Conservation (phyloP, 2,113 vertebrate species). For the Saimiri boliviensis region DNA sequence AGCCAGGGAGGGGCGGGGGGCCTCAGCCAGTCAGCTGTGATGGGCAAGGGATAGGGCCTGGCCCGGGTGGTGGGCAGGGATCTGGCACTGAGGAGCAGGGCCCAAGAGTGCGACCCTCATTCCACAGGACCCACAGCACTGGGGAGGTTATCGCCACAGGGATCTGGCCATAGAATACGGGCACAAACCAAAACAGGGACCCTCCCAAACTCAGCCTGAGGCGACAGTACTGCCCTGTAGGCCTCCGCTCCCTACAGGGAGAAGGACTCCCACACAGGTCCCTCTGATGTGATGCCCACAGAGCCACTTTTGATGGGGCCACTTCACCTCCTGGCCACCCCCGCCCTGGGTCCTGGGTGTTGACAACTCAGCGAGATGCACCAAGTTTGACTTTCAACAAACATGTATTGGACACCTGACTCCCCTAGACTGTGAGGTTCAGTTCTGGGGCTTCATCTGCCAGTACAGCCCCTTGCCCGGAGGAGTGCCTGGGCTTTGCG, state of each 20-base stretch:
- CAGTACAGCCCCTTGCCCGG: background rate
- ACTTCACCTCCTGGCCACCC: background rate
- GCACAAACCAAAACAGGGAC: background rate
- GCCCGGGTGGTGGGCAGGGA: background rate
- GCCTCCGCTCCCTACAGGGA: background rate
- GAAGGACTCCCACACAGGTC: no score
- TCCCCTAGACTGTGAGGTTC: background rate
- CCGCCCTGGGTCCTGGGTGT: no score
- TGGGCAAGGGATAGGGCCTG: no score
- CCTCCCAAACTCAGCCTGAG: background rate
- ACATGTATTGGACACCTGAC: no score
- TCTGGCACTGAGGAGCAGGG: background rate
- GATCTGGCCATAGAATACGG: accelerated
- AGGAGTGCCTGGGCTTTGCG: background rate
- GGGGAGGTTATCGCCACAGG: background rate
- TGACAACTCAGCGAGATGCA: background rate
- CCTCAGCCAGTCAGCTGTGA: background rate
- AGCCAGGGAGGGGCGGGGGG: background rate
- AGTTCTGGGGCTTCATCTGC: background rate
- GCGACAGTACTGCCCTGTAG: no score
- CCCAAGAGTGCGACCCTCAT: background rate
- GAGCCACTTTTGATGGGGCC: background rate
- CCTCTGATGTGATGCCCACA: background rate
- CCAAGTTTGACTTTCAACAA: background rate
- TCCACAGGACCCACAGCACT: background rate